Evolutionary conservation across 2,113 vertebrate species (phyloP).

Genomic region (Pluvialis apricaria): DNA sequence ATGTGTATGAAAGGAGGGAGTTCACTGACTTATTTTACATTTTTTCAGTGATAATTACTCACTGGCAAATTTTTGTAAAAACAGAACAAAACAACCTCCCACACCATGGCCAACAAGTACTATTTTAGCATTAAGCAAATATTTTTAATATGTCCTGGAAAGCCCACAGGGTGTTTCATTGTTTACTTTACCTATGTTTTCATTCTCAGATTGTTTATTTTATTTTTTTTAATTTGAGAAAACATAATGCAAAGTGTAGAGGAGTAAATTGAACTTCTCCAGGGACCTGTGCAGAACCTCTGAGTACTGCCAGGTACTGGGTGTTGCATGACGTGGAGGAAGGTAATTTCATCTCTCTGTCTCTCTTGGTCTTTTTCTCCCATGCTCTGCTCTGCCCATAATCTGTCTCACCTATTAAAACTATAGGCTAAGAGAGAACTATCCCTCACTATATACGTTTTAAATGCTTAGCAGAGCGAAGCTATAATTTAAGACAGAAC

Average conservation of each 20-base stretch:
- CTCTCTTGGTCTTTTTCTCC: neutral
- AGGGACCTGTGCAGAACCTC: neutral
- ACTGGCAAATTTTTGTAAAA: neutral
- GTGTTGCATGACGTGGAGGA: neutral
- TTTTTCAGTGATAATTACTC: neutral
- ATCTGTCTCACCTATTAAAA: neutral
- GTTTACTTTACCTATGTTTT: neutral
- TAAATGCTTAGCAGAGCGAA: neutral
- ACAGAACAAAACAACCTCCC: neutral
- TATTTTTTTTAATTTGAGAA: neutral
- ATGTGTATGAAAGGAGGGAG: neutral
- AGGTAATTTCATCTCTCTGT: neutral
- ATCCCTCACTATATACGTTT: neutral
- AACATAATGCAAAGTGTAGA: neutral
- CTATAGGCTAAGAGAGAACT: neutral
- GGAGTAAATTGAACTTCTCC: neutral
- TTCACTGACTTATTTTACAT: neutral
- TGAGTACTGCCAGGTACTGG: neutral
- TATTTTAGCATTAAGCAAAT: neutral
- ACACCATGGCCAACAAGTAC: neutral
- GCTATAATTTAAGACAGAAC: neutral
- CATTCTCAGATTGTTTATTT: neutral
- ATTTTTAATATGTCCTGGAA: neutral
- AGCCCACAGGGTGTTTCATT: neutral
- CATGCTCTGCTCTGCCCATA: neutral